These are phyloP conservation scores for Hemichromis elongatus DNA, from an alignment of 2,113 vertebrate genomes.

Conservation along the genomic window DNA sequence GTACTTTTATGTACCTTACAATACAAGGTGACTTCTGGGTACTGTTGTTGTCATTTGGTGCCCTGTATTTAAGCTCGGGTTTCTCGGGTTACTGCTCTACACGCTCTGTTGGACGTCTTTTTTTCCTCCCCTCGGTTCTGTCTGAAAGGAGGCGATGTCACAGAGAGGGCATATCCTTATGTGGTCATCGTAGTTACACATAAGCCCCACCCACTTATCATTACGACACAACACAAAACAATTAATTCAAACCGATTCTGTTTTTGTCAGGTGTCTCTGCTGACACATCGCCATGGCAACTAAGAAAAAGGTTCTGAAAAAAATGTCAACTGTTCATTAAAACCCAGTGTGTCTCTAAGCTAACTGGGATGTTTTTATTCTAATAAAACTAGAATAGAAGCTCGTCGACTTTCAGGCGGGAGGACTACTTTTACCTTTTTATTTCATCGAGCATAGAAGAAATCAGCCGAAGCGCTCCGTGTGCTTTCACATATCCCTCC, in stretches of 20 bases:
- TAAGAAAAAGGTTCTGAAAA: background rate
- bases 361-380: rapidly evolving
- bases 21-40: background rate
- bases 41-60: background rate
- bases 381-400: background rate
- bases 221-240: background rate
- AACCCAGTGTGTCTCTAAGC: background rate
- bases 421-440: background rate
- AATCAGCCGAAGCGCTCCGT: background rate
- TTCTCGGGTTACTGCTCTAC: background rate
- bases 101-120: rapidly evolving
- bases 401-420: background rate
- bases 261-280: background rate
- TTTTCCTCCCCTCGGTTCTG: background rate
- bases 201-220: background rate
- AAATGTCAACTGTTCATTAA: background rate
- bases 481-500: background rate
- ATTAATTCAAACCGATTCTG: background rate
- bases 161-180: background rate
- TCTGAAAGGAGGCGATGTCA: background rate
- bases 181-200: background rate
- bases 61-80: background rate
- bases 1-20: background rate
- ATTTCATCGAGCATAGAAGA: background rate
- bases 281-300: background rate